Base-by-base conservation (phyloP, 2,888 invertebrate genomes). In the Prionchulus punctatus region DNA sequence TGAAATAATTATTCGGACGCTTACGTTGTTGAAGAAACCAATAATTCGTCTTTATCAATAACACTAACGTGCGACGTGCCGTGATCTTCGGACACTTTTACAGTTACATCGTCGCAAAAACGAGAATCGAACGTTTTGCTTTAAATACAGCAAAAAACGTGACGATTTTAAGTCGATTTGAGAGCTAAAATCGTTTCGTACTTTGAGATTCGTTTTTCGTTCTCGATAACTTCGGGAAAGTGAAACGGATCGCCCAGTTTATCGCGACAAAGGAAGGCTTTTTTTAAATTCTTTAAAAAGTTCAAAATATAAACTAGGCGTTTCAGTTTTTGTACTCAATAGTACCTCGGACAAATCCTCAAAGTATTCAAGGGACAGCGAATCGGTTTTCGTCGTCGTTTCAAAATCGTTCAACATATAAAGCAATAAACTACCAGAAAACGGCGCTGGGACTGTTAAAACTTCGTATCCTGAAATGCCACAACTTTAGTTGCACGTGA, bases 381-480 rank as follows among this genome's bases (percentile, higher is more conserved):
- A 7, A 23, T 45, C 23, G n/a, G 7, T 23, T 7, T n/a, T 23
- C 18, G 12, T 23, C 23, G 23, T 12, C 47, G 7, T 23, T 23
- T 45, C 47, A 12, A 45, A 12, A 12, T 23, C 23, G 18, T 45
- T 45, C 61, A 92, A 74, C 49, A 89, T 83, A 66, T 86, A 83
- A 0, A 79, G 79, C 1, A 92, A 74, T 31, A 90, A 75, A 0
- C 80, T 75, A 0, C 91, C 91, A 28, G 86, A 84, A 60, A 85
- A 85, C 0, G 91, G 89, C 0, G 86, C 84, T 0, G 86, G 86
- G 0, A 84, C 79, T 0, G 84, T 79, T 71, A 83, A 82, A 27
- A 92, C 75, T 0, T 77, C 81, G 62, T 83, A 78, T 0, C 79
- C 78, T 55, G 47, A 23, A 55, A 48, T 1, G n/a, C n/a, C n/a